Evolutionary conservation across 2,888 invertebrate species (phyloP), one percentile per base, ranked within the genome.

Genomic region (Poecilobothrus nobilitatus): DNA sequence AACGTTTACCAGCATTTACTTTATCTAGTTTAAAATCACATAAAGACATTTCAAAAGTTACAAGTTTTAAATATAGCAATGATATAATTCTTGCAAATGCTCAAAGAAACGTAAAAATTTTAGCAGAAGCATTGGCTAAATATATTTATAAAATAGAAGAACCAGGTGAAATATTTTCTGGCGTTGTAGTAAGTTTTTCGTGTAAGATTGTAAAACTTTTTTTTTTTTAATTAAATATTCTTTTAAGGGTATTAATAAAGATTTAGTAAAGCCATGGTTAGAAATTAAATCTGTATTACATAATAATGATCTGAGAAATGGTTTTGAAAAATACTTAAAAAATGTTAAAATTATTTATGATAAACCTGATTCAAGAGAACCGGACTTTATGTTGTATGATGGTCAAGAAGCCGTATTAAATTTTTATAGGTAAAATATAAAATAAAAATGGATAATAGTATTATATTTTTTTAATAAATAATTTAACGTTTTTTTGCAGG

Each of bases 351-450:
- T 88, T 22, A 86, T 87, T 18, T 82, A 86, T 69, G 88, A 91
- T 74, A 84, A 86, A 61, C 88, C 91, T 0, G 95, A 95, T 80
- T 90, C 89, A 76, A 85, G 95, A 22, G 97, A 97, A 79, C 96
- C 97, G 0, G 97, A 97, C 78, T 94, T 92, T 83, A 88, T 92
- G 75, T 90, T 97, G 74, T 97, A 96, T 80, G 91, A 92, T 74
- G 89, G 91, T 63, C 89, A 91, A 0, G 87, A 88, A 73, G 91
- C 92, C 37, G 86, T 84, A 34, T 86, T 97, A 73, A 91, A 91
- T 81, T 91, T 96, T 9, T 97, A 97, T 82, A 93, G 90, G 94
- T 94, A 83, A 82, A 81, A 77, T 63, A 34, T 37, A 33, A 33
- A 65, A 65, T 2, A 15, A 65, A 65, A 18, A 33, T 34, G 3